phyloP scores from a whole-genome alignment of 1,140 invertebrate genomes.

The Caerostris darwini region DNA sequence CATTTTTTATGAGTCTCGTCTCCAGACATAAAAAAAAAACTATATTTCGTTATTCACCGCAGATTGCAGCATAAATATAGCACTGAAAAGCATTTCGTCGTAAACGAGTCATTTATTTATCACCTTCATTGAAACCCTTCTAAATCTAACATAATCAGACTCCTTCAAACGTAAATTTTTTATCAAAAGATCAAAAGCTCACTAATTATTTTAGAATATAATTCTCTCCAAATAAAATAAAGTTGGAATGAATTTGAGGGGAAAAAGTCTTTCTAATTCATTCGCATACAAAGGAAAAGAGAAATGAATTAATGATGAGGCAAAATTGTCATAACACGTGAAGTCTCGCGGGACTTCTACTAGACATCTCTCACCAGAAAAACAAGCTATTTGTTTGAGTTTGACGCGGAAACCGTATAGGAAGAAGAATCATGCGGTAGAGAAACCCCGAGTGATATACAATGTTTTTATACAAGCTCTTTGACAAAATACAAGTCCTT shows the following conservation, averaged over 20 bases:
- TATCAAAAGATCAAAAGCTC: not conserved
- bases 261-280: not conserved
- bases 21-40: not conserved
- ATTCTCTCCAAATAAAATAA: not conserved
- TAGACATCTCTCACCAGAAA: conserved; percentile 14
- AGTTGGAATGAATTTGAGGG: not conserved
- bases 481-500: not conserved
- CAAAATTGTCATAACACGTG: conserved; percentile 50
- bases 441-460: conserved; percentile 11
- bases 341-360: not conserved
- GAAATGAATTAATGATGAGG: conserved; percentile 68
- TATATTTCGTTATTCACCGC: not conserved
- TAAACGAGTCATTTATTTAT: not conserved
- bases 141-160: not conserved
- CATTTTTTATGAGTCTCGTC: not conserved
- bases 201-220: conserved; percentile 19
- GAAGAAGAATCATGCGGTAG: conserved; percentile 10
- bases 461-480: conserved; percentile 13
- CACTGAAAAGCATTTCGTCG: not conserved
- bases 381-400: conserved; percentile 62
- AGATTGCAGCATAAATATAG: not conserved
- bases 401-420: conserved; percentile 29
- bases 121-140: not conserved
- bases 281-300: conserved; percentile 24
- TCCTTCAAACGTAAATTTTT: not conserved